phyloP scores from a whole-genome alignment of 2,113 vertebrate genomes.

The Perognathus longimembris region DNA sequence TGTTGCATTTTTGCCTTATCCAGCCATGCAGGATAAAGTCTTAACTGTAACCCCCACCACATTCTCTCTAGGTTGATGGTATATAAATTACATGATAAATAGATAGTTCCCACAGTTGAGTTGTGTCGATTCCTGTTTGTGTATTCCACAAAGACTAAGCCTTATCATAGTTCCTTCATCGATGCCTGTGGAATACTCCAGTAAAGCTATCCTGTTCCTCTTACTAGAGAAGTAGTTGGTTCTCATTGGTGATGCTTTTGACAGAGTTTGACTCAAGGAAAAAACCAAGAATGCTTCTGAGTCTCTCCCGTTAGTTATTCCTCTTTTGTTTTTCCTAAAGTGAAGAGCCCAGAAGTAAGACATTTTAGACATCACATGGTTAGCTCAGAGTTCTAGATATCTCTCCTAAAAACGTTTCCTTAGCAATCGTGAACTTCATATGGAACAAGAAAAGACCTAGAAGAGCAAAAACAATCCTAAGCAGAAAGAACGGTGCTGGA shows the following conservation, averaged over 20 bases:
- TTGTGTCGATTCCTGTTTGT: background rate
- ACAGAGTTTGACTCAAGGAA: too few species aligned
- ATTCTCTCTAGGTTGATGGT: background rate
- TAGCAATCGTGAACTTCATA: too few species aligned
- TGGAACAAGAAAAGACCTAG: too few species aligned
- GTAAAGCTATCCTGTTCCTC: background rate
- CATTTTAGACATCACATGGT: too few species aligned
- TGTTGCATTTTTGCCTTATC: constrained; percentile 12
- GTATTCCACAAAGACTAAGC: background rate
- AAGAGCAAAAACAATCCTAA: too few species aligned
- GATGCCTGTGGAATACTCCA: background rate
- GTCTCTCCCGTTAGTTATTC: too few species aligned
- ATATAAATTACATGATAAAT: background rate
- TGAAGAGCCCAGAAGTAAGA: too few species aligned
- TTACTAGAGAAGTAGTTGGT: background rate
- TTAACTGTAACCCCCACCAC: background rate
- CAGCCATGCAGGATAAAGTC: background rate
- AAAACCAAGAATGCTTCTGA: background rate
- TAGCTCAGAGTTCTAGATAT: background rate
- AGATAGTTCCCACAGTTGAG: background rate
- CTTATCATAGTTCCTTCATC: background rate
- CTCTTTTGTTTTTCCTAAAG: background rate
- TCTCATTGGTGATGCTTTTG: too few species aligned
- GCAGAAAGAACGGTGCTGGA: too few species aligned
- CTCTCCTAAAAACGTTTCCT: background rate